Evolutionary conservation across 2,113 vertebrate genomes (phyloP), one percentile per base, ranked within the genome.

Genomic region (Albula glossodonta): DNA sequence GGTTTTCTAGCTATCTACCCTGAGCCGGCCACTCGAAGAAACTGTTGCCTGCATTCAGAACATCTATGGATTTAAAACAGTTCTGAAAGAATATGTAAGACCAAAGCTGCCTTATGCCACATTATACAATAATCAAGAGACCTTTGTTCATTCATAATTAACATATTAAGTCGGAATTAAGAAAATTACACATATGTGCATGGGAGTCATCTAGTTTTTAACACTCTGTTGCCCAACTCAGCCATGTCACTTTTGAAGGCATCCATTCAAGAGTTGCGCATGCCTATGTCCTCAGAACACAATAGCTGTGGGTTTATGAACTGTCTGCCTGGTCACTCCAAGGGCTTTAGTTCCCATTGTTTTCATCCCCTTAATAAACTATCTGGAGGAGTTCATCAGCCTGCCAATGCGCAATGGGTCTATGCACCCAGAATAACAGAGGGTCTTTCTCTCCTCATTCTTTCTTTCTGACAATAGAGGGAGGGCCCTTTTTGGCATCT

Each of bases 341-440:
- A 90, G n/a, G 95, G 95, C 97, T 98, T 96, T 94, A 94, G 96
- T 94, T 92, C 94, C 88, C 97, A 99, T 99, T 98, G 98, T 97
- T 97, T 96, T 95, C 90, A 87, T 93, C 89, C 95, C 96, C 97
- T 99, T 99, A 99, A 99, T 99, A 99, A 99, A 99, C 98, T 99
- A 99, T 99, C 97, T 96, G 96, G 97, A 97, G 97, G 98, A 99
- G 98, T 99, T 99, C 97, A 99, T 99, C 97, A 99, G 98, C 96
- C 96, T 93, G 94, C 95, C 95, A 98, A 97, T 96, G 96, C 94
- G 96, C 94, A 96, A 96, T 95, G 96, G 97, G 97, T 97, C 97
- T 97, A 96, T 96, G 96, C 94, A 96, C 93, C 92, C 91, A 94
- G 95, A 96, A 96, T 95, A 98, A 97, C 97, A 98, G 97, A 98